Evolutionary conservation across 1,140 invertebrate species (phyloP).

Genomic region (Diorhabda sublineata): DNA sequence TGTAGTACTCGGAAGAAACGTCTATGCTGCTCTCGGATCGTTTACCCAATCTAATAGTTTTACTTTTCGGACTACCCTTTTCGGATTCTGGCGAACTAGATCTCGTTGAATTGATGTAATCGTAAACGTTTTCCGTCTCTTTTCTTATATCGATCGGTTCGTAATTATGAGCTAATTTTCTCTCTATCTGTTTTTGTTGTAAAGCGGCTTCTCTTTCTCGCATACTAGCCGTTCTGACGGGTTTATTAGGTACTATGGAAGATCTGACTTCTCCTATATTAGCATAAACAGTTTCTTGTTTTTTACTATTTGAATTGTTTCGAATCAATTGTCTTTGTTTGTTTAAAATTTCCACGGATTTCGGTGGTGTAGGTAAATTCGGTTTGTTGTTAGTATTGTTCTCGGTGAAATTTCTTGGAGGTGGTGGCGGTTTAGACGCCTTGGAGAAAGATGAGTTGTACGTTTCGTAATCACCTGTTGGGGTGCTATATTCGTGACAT

Average conservation of each 20-base stretch:
- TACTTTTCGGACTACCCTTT: slow-evolving; percentile 41
- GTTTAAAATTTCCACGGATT: slow-evolving; percentile 58
- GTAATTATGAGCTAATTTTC: slow-evolving; percentile 30
- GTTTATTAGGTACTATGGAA: slow-evolving; percentile 70
- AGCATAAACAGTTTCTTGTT: slow-evolving; percentile 69
- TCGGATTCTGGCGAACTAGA: slow-evolving; percentile 62
- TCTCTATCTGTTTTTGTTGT: slow-evolving; percentile 51
- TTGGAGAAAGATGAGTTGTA: slow-evolving; percentile 13
- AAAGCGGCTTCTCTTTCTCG: slow-evolving; percentile 64
- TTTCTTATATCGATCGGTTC: slow-evolving; percentile 37
- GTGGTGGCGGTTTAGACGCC: slow-evolving; percentile 52
- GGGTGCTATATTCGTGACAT: slow-evolving; percentile 41
- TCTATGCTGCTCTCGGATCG: slow-evolving; percentile 53
- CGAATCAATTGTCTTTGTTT: slow-evolving; percentile 54
- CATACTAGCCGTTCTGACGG: slow-evolving; percentile 77
- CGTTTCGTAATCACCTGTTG: slow-evolving; percentile 40
- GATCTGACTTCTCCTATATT: slow-evolving; percentile 77
- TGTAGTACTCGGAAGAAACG: slow-evolving; percentile 46
- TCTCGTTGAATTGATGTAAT: slow-evolving; percentile 55
- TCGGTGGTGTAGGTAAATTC: slow-evolving; percentile 65
- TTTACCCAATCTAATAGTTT: slow-evolving; percentile 37
- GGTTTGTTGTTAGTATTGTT: slow-evolving; percentile 53
- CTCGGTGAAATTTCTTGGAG: slow-evolving; percentile 55
- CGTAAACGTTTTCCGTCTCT: slow-evolving; percentile 60
- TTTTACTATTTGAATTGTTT: slow-evolving; percentile 39